These are phyloP conservation scores for Eleutherodactylus coqui DNA, from an alignment of 2,797 vertebrate species.

Conservation along the genomic window DNA sequence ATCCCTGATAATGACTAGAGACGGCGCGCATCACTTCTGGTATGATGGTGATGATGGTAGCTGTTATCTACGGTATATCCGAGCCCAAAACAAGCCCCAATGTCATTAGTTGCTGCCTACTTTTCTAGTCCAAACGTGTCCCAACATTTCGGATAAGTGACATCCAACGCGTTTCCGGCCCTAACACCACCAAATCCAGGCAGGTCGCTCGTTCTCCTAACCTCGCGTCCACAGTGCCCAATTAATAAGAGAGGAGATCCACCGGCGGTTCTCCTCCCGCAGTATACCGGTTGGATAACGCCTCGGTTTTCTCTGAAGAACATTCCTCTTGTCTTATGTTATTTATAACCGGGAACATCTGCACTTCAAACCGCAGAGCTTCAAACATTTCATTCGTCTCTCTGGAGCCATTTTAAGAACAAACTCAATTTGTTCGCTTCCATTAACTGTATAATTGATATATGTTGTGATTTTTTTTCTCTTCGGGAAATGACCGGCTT, in stretches of 20 bases:
- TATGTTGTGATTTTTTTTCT: slow-evolving; percentile 12
- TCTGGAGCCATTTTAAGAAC: slow-evolving; percentile 31
- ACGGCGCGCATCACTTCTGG: neutral
- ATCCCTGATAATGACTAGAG: neutral
- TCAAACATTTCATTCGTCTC: slow-evolving; percentile 36
- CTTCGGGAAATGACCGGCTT: neutral
- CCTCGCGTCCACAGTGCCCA: neutral
- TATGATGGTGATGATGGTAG: neutral
- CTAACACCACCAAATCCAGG: slow-evolving; percentile 7
- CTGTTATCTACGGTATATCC: no score
- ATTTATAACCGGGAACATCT: slow-evolving; percentile 45
- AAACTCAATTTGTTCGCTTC: slow-evolving; percentile 38
- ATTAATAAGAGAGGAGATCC: neutral
- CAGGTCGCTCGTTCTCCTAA: neutral
- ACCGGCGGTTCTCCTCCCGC: neutral
- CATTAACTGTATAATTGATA: slow-evolving; percentile 48
- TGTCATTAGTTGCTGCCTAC: neutral
- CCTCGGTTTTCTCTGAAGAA: neutral
- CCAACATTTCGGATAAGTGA: neutral
- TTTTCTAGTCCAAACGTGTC: neutral
- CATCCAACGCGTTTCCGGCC: neutral
- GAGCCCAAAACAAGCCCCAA: neutral
- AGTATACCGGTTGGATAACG: neutral
- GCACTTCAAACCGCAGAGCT: slow-evolving; percentile 26
- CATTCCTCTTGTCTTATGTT: slow-evolving; percentile 37